These are phyloP conservation scores for Ceratotherium simum DNA, from an alignment of 2,113 vertebrate species.

Conservation along the genomic window DNA sequence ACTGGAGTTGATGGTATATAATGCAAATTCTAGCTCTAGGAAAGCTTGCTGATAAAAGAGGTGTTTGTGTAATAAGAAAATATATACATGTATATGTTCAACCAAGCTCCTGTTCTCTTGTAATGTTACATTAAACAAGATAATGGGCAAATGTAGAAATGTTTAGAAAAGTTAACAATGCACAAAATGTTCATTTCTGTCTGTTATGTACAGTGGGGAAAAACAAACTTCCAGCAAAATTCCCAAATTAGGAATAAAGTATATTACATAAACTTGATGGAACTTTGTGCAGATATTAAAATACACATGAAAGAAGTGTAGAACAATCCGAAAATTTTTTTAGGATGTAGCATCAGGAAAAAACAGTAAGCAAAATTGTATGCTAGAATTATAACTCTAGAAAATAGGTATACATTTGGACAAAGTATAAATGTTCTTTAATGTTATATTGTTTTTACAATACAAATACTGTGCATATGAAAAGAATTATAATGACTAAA, in stretches of 20 bases:
- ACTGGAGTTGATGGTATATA: neutral
- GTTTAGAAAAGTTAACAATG: neutral
- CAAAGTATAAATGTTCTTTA: constrained; percentile 14
- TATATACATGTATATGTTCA: neutral
- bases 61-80: neutral
- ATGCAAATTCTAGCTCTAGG: neutral
- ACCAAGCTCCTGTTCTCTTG: neutral
- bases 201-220: neutral
- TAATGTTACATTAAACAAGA: neutral
- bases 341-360: neutral
- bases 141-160: neutral
- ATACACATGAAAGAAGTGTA: neutral
- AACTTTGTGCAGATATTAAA: neutral
- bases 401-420: constrained; percentile 38
- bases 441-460: neutral
- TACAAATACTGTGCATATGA: neutral
- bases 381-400: neutral
- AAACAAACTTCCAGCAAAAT: neutral
- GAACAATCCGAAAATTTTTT: neutral
- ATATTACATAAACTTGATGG: neutral
- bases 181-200: neutral
- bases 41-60: neutral
- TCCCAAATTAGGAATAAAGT: neutral
- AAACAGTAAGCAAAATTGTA: neutral
- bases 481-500: constrained; percentile 47